Evolutionary conservation across 37 sponge, comb jelly and placozoan genomes (phyloP), one percentile per base, ranked within the genome.

Genomic region (Diacarnus erythraeanus): DNA sequence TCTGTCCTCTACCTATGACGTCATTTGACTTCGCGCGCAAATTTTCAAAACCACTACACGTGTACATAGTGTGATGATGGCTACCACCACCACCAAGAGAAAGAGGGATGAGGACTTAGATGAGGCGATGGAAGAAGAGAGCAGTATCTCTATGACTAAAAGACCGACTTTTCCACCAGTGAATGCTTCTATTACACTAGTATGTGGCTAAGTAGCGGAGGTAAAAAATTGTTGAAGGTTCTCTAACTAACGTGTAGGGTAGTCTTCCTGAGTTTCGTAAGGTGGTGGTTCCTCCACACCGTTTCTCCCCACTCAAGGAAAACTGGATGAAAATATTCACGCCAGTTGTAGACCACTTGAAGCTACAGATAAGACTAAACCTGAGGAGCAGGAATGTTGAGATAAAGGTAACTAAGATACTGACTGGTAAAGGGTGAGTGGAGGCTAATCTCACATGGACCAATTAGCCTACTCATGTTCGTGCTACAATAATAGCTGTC

Each of bases 251-350:
- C 54, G 58, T 77, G 33, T 38, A 86, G 90, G 66, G 80, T 56
- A 85, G 86, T 20, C 33, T 36, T 68, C 66, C 74, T 36, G 97
- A 97, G 75, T 81, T 92, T 76, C 87, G 97, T 51, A 71, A 86
- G 12, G 64, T 97, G 0, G 83, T 96, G 27, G 88, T 97, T 17
- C 96, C 96, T 18, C 84, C 98, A 10, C 84, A 95, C 60, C 81
- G 98, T 20, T 96, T 87, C 69, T 86, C 93, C 38, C 99, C 99
- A 1, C 97, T 99, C 59, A 99, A 96, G 82, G 97, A 99, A 73
- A 89, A 83, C 86, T 99, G 99, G 99, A 96, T 99, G 99, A 96
- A 99, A 80, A 91, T 99, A 44, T 99, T 95, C 83, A 97, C 97
- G 10, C 97, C 99, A 20, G 74, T 96, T 34, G 99, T 96, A 0